Base-by-base conservation (phyloP, 2,113 vertebrate genomes). In the Macquaria ambigua region DNA sequence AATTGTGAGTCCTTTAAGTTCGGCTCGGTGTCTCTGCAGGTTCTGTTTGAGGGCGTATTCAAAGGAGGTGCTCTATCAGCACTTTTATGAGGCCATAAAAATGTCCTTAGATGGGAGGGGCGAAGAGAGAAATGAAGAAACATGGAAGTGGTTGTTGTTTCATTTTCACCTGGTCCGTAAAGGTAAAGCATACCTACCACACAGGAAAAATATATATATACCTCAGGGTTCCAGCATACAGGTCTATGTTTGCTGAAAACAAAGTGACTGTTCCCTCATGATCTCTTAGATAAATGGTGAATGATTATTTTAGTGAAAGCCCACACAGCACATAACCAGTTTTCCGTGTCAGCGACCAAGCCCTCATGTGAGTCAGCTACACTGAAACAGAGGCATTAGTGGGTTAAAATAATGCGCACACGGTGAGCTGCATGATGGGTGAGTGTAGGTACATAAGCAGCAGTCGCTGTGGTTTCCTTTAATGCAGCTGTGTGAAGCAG, bases 351-450 rank as follows among this genome's bases (percentile, higher is more conserved):
- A 56, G 34, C 46, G 71, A 69, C 63, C 76, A 70, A 74, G 23
- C 58, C 74, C 50, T 52, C 14, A 39, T 41, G 75, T 86, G 76
- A 88, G 73, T 88, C 75, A 84, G 4, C 39, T 71, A 3, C 14
- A n/a, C 46, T 74, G 16, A 67, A 63, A 81, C 3, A 7, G 37
- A 90, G 66, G 46, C 63, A 91, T 91, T 92, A 93, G 92, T 94
- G 25, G 76, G 83, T 92, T 89, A 90, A 87, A 25, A 77, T 52
- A 72, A 82, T 61, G 77, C 63, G 79, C 82, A 86, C 79, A 87
- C 20, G 0, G 74, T 88, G 90, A 85, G 74, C 20, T 52, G 59
- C 67, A 37, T 85, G 84, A 89, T 75, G 74, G 58, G 86, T 85
- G 77, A 90, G 81, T 76, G 79, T 4, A 34, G 34, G 34, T 70